Evolutionary conservation across 1,140 invertebrate genomes (phyloP), one percentile per base, ranked within the genome.

Genomic region (Neomicropteryx cornuta): DNA sequence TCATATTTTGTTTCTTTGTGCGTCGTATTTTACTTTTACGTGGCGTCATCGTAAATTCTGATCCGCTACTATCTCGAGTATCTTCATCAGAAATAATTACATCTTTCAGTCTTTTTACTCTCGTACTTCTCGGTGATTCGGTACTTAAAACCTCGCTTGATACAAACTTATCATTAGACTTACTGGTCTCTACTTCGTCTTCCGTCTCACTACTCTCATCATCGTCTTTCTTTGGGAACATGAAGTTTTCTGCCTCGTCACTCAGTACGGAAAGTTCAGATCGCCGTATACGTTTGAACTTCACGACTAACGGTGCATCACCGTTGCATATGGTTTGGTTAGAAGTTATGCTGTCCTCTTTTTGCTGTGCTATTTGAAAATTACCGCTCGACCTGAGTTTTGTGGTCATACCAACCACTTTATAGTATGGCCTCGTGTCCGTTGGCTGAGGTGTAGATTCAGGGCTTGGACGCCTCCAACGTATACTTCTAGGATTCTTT

Each of bases 211-310:
- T 57, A n/a, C n/a, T n/a, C n/a, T n/a, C n/a, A n/a, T n/a, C n/a
- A 18, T 52, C 51, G 18, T 55, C 53, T 20, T 75, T 70, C 41
- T 73, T 75, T 0, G 80, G 76, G 53, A 88, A 88, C 76, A 88
- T 81, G 52, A 87, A 88, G 33, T 80, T 85, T 46, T 86, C 83
- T 0, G 83, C 84, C 54, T 88, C 83, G 41, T 84, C 79, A 39
- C 83, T 87, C 1, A 88, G 52, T 14, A 81, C 66, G 0, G 77
- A 76, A 14, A 87, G 48, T 56, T 87, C 82, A 0, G 82, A 79
- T 34, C 77, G 73, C 16, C 82, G 44, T 17, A 32, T 17, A 32
- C 14, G 14, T 36, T 71, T 75, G 46, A 85, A 84, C 44, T 84
- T 77, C 0, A 85, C 81, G 3, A 85, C 81, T 13, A 78, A 48